Evolutionary conservation across 92 coral and sea anemone genomes (phyloP), one percentile per base, ranked within the genome.

Genomic region (Ricordea florida): DNA sequence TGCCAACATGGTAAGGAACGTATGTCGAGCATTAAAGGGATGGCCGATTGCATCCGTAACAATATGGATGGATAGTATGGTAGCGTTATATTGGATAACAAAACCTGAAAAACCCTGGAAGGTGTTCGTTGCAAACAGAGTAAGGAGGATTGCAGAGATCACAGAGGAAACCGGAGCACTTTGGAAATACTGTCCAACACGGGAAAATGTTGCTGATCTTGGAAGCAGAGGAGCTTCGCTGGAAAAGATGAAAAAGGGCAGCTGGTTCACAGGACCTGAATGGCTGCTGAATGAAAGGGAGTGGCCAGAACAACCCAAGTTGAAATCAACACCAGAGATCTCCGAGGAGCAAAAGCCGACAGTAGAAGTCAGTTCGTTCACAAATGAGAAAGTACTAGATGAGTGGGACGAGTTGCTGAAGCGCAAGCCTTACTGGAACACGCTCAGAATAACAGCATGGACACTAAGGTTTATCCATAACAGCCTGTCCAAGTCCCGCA

Each of bases 121-220:
- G 43, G 81, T 70, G 22, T 85, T 81, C 41, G 83, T 90, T 10
- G 22, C 79, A 18, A 76, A 85, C 56, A 31, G 86, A 7, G 91
- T 76, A 21, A 85, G 56, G 49, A 89, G 81, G 60, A 81, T 90
- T 10, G 80, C 85, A 8, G 82, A 74, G 36, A 85, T 80, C 49
- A 62, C 85, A 1, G 29, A 25, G n/a, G 77, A 89, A 23, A 70
- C 75, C 3, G 69, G 71, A 5, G 66, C 68, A 17, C 32, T 7
- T 28, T 85, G 94, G 85, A 84, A 52, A 68, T 48, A 89, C 52
- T 89, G 93, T 55, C 89, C 87, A 15, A 84, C 87, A 10, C 68
- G 60, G 36, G 68, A 35, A 62, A 89, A 89, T 51, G 61, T 89
- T 30, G 88, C 87, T 30, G 87, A 89, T 30, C 59, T 84, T 7